A percentile compares a stretch with the other conserved stretches of the same genome.
Evolutionary conservation across 2,797 vertebrate genomes (phyloP).

Genomic region (Sparus aurata): DNA sequence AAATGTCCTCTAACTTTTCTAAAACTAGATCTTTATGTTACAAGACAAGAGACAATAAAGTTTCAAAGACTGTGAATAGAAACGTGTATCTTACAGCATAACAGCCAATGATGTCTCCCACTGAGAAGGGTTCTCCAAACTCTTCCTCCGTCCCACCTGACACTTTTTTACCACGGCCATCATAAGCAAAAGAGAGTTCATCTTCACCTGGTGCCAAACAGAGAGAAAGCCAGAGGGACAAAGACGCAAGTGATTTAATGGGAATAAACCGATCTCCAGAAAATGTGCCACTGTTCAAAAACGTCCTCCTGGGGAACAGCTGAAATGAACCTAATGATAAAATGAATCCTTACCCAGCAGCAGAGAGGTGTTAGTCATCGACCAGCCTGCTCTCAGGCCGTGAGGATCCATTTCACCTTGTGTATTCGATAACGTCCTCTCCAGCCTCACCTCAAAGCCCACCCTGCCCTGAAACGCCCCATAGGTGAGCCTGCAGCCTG

Average conservation of each 20-base stretch:
- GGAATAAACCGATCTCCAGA: not conserved
- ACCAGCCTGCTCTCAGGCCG: slow-evolving; percentile 92
- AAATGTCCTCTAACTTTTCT: not conserved
- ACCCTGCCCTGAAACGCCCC: slow-evolving; percentile 88
- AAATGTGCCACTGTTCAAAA: not conserved
- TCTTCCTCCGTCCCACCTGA: slow-evolving; percentile 85
- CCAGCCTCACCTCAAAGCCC: slow-evolving; percentile 93
- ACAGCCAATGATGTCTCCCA: slow-evolving; percentile 92
- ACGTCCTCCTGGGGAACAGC: not conserved
- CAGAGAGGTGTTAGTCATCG: slow-evolving; percentile 82
- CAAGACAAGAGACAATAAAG: not conserved
- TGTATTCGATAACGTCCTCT: slow-evolving; percentile 83
- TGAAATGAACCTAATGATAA: not conserved
- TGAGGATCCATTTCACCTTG: slow-evolving; percentile 71
- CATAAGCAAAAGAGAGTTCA: slow-evolving; percentile 90
- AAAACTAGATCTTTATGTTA: not conserved
- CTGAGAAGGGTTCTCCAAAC: slow-evolving; percentile 89
- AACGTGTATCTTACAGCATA: slow-evolving; percentile 86
- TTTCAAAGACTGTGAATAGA: not conserved
- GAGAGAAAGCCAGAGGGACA: not conserved
- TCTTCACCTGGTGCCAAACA: slow-evolving; percentile 86
- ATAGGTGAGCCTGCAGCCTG: slow-evolving; percentile 92
- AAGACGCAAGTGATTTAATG: not conserved
- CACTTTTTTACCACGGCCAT: slow-evolving; percentile 87
- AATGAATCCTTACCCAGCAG: slow-evolving; percentile 86